These are phyloP conservation scores for Leptinotarsa lineolata DNA, from an alignment of 1,140 invertebrate genomes.

Conservation along the genomic window DNA sequence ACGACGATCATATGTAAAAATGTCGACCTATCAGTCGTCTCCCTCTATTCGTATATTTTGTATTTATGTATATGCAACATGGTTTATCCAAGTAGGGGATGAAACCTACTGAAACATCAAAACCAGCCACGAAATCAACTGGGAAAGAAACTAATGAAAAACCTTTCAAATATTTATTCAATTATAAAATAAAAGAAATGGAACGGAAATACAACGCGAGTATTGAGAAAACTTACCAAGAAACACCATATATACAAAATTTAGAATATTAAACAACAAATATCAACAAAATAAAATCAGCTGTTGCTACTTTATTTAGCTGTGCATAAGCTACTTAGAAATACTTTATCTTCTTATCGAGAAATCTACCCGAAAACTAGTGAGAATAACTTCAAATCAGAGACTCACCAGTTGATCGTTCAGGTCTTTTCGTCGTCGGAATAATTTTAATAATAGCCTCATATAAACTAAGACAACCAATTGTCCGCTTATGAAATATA, in stretches of 20 bases:
- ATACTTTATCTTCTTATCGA: not conserved
- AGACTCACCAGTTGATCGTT: too few relatives aligned
- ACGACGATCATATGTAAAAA: too few relatives aligned
- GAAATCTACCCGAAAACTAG: not conserved
- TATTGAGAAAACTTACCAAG: conserved; percentile 13
- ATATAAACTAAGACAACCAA: too few relatives aligned
- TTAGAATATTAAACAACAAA: conserved; percentile 5
- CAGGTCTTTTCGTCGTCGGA: too few relatives aligned
- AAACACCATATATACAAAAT: conserved; percentile 10
- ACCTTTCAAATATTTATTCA: conserved; percentile 9
- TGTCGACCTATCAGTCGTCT: too few relatives aligned
- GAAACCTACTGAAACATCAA: too few relatives aligned
- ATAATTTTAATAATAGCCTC: too few relatives aligned
- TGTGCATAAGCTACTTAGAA: conserved; percentile 13
- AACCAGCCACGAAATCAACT: conserved; percentile 1
- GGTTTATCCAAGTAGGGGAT: too few relatives aligned
- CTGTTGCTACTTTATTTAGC: conserved; percentile 11
- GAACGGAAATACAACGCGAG: conserved; percentile 12
- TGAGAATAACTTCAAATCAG: not conserved
- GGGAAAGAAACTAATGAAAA: not conserved
- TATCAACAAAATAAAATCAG: conserved; percentile 17
- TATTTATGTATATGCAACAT: too few relatives aligned
- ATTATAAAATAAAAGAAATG: conserved; percentile 1
- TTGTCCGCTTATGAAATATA: too few relatives aligned
- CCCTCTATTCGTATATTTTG: too few relatives aligned